Evolutionary conservation across 1,140 invertebrate genomes (phyloP), one percentile per base, ranked within the genome.

Genomic region (Megathymus violae): DNA sequence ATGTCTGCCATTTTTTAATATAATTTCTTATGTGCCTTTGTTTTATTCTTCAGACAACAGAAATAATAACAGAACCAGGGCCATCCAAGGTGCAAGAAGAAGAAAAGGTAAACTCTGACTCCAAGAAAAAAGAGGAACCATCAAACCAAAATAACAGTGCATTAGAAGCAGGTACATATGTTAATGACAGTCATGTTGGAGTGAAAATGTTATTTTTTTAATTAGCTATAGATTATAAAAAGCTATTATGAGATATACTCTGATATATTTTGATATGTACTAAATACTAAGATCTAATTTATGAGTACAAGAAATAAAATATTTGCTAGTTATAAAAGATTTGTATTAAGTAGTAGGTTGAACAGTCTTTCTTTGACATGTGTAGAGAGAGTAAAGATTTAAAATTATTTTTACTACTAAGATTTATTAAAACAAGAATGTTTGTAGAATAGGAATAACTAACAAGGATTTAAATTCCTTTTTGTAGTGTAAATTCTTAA

Each of bases 141-240:
- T 48, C 71, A 54, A 80, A 81, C 71, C 59, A 67, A 58, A 80
- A 81, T 67, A 69, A 76, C 48, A 78, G 79, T 75, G 71, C 63
- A 59, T 74, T 85, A 68, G 85, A 89, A 71, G 68, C 72, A 77
- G 85, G 84, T n/a, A n/a, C n/a, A n/a, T 85, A 78, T 72, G 60
- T 5, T 38, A 50, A 50, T 10, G 14, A 4, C 5, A 14, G 19
- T n/a, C 11, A 36, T 6, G 25, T 13, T 38, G 17, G n/a, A 34
- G n/a, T 25, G 10, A 38, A 9, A 19, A 59, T 3, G 9, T 22
- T 27, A 43, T 22, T n/a, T 58, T 22, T 44, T 36, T 10, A 16
- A 27, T 54, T 10, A 25, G 7, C 19, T 10, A 56, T 6, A 5
- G 1, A 22, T 5, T 22, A 46, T 2, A 1, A 22, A 4, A 10